These are phyloP conservation scores for Hippocampus barbouri DNA, from an alignment of 2,113 vertebrate genomes.

Conservation along the genomic window DNA sequence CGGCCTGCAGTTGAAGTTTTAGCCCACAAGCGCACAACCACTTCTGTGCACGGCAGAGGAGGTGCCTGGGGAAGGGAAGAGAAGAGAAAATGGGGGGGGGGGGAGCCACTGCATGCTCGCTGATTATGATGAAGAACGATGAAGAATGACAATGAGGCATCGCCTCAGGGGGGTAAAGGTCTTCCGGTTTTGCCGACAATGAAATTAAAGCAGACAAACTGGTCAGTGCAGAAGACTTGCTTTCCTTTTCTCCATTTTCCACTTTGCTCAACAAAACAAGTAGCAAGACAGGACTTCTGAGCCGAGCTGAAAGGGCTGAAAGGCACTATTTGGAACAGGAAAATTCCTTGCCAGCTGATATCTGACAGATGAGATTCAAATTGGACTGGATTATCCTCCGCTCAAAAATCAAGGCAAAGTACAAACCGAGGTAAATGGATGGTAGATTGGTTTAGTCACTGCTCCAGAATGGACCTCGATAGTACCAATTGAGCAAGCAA, in stretches of 20 bases:
- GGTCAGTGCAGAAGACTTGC: conserved; percentile 32
- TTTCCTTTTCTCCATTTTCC: conserved; percentile 21
- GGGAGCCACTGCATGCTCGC: conserved; percentile 24
- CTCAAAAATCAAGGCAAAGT: conserved; percentile 68
- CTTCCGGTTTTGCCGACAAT: conserved; percentile 31
- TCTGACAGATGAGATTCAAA: conserved; percentile 67
- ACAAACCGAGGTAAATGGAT: conserved; percentile 62
- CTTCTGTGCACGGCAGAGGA: conserved; percentile 33
- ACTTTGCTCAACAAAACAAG: conserved; percentile 21
- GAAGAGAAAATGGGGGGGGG: not conserved
- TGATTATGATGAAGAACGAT: conserved; percentile 54
- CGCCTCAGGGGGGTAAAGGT: conserved; percentile 30
- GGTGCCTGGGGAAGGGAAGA: conserved; percentile 2
- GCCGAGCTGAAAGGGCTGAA: conserved; percentile 17
- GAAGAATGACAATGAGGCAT: conserved; percentile 56
- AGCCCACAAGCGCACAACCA: conserved; percentile 62
- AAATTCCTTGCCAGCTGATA: conserved; percentile 68
- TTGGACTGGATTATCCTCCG: conserved; percentile 52
- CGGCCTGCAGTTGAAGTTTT: conserved; percentile 61
- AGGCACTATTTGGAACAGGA: conserved; percentile 50
- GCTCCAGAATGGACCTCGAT: conserved; percentile 69
- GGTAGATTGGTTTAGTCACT: conserved; percentile 69
- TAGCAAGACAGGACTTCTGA: conserved; percentile 29
- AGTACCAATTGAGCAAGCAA: conserved; percentile 62
- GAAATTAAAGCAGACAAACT: conserved; percentile 39